Conservation (phyloP, 2,113 vertebrate genomes). For the Melanotaenia duboulayi region DNA sequence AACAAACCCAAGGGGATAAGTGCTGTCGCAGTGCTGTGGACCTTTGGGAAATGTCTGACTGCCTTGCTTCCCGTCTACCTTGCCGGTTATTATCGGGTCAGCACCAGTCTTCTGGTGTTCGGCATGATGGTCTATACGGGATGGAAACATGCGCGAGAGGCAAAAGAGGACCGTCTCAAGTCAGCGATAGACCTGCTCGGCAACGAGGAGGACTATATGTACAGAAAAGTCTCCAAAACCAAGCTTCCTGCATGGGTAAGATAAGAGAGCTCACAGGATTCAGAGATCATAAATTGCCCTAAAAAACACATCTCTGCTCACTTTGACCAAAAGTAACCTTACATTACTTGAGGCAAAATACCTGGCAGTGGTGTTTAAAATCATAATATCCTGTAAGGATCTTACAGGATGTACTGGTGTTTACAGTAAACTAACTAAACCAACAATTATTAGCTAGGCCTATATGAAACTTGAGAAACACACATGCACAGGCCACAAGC, state of each 20-base stretch:
- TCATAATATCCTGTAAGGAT: background rate
- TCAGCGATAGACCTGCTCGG: constrained; percentile 82
- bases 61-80: constrained; percentile 90
- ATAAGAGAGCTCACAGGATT: background rate
- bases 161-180: constrained; percentile 83
- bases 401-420: background rate
- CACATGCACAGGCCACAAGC: background rate
- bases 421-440: background rate
- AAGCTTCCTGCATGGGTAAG: constrained; percentile 88
- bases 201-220: constrained; percentile 80
- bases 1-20: constrained; percentile 59
- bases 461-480: background rate
- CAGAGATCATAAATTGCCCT: too few species aligned
- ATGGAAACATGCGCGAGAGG: constrained; percentile 87
- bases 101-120: constrained; percentile 86
- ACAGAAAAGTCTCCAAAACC: constrained; percentile 73
- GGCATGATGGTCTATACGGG: constrained; percentile 90
- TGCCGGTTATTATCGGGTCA: constrained; percentile 88
- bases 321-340: constrained; percentile 15
- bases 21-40: constrained; percentile 82
- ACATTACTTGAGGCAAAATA: background rate
- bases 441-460: background rate
- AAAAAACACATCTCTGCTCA: background rate
- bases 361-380: background rate
- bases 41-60: constrained; percentile 87